phyloP scores from a whole-genome alignment of 2,888 invertebrate genomes.

The Limenitis camilla region DNA sequence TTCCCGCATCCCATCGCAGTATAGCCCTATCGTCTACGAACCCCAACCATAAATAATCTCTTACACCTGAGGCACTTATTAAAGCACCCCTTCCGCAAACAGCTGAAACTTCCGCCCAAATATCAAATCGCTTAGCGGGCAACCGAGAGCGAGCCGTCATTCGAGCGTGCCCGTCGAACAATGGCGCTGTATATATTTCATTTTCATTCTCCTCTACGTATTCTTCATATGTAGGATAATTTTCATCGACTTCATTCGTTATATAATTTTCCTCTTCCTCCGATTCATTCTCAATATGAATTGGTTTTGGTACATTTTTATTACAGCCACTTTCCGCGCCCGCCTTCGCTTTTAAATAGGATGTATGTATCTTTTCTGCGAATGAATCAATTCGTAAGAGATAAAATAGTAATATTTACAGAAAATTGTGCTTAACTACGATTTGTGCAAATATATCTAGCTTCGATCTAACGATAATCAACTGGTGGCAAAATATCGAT shows the following conservation, averaged over 20 bases:
- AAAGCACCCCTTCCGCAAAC: constrained; percentile 59
- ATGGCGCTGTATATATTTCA: constrained; percentile 51
- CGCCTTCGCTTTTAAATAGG: constrained; percentile 29
- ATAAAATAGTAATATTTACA: constrained; percentile 21
- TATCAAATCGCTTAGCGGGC: constrained; percentile 62
- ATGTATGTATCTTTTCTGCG: constrained; percentile 51
- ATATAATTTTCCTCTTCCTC: constrained; percentile 35
- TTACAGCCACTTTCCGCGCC: constrained; percentile 23
- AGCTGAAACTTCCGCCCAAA: constrained; percentile 64
- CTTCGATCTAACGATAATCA: constrained; percentile 60
- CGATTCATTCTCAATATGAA: constrained; percentile 31
- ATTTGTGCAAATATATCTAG: constrained; percentile 28
- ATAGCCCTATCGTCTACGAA: constrained; percentile 53
- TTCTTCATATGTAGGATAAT: constrained; percentile 43
- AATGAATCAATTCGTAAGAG: constrained; percentile 38
- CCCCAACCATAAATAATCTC: constrained; percentile 67
- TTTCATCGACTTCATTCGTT: constrained; percentile 49
- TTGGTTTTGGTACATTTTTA: constrained; percentile 32
- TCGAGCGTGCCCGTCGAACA: constrained; percentile 59
- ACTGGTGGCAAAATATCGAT: constrained; percentile 62
- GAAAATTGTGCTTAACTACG: constrained; percentile 18
- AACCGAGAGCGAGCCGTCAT: constrained; percentile 53
- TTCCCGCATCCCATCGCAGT: constrained; percentile 60
- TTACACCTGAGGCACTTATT: constrained; percentile 54
- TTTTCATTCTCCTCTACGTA: constrained; percentile 45